These are phyloP conservation scores for Rhagoletis pomonella DNA, from an alignment of 1,140 invertebrate species.

Conservation along the genomic window DNA sequence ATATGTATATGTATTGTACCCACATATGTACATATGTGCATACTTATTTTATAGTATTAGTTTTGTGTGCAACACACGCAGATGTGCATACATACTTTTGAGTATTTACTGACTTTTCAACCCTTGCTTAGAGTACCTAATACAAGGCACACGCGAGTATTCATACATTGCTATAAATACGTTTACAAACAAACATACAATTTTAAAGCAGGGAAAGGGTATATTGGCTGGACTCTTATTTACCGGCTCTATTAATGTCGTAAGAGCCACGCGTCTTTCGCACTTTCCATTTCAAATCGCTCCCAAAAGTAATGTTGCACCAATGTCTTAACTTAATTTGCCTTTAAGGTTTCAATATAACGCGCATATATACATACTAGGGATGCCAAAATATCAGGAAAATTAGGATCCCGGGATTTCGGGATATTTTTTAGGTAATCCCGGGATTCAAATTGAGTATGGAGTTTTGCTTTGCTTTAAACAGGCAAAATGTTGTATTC, in stretches of 20 bases:
- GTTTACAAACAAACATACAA: background rate
- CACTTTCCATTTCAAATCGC: conserved; percentile 11
- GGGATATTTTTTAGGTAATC: no score
- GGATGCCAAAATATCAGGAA: no score
- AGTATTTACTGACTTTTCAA: background rate
- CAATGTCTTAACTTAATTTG: background rate
- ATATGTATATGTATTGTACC: background rate
- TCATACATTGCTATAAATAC: background rate
- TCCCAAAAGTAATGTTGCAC: background rate
- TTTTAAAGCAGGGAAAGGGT: background rate
- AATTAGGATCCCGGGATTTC: no score
- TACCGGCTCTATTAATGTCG: background rate
- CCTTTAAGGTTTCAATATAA: background rate
- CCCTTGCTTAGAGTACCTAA: conserved; percentile 16
- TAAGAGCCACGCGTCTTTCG: conserved; percentile 14
- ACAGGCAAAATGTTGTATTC: no score
- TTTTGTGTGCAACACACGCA: conserved; percentile 27
- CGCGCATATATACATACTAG: no score
- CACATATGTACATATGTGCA: conserved; percentile 1
- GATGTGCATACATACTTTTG: background rate
- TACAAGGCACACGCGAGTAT: background rate
- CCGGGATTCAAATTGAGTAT: no score
- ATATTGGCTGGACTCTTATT: background rate
- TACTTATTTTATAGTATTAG: conserved; percentile 15
- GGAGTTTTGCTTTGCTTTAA: no score